These are phyloP conservation scores for Anoplopoma fimbria DNA, from an alignment of 2,113 vertebrate genomes.

Conservation along the genomic window DNA sequence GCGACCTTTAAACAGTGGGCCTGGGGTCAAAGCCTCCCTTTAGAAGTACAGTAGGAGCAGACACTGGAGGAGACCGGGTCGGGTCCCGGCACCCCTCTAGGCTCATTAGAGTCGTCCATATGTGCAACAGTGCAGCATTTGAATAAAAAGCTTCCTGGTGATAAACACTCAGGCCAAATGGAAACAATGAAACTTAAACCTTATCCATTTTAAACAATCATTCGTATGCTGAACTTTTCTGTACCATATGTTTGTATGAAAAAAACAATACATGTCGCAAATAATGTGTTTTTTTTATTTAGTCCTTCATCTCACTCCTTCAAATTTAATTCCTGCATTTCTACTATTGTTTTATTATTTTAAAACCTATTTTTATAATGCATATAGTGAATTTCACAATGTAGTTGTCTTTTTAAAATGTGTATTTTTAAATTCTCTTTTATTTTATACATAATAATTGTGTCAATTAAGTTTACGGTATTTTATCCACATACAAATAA, in stretches of 20 bases:
- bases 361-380: not conserved
- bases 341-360: not conserved
- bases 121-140: conserved; percentile 65
- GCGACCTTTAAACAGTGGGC: conserved; percentile 77
- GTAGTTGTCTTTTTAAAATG: not conserved
- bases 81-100: conserved; percentile 62
- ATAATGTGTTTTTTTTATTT: not conserved
- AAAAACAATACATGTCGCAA: not conserved
- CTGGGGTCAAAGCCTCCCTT: conserved; percentile 61
- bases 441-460: not conserved
- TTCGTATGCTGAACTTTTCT: not conserved
- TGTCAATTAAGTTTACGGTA: not conserved
- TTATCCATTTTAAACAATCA: conserved; percentile 1
- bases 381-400: not conserved
- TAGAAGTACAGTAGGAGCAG: conserved; percentile 55
- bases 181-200: conserved; percentile 38
- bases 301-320: not conserved
- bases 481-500: not conserved
- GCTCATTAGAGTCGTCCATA: conserved; percentile 79
- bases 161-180: conserved; percentile 38
- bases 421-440: not conserved
- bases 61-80: conserved; percentile 55
- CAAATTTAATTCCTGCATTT: not conserved
- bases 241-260: not conserved
- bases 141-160: conserved; percentile 41